A percentile compares a stretch with the other conserved stretches of the same genome.
Evolutionary conservation across 2,888 invertebrate genomes (phyloP).

Genomic region (Tachina fera): DNA sequence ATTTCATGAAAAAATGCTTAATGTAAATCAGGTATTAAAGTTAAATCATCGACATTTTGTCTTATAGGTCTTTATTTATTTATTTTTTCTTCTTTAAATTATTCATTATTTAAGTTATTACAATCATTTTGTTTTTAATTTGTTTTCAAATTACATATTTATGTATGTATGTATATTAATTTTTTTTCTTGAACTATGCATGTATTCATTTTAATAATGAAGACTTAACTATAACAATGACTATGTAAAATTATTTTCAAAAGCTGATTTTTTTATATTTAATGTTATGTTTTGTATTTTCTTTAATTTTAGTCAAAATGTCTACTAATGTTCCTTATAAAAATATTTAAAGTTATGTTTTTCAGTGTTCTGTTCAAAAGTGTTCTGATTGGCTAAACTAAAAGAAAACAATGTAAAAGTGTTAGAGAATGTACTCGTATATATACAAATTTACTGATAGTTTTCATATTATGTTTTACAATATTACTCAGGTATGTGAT

Average conservation of each 20-base stretch:
- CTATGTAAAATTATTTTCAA: slow-evolving; percentile 67
- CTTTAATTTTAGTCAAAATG: slow-evolving; percentile 35
- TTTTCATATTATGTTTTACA: neutral
- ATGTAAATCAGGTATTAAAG: too few species aligned
- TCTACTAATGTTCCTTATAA: slow-evolving; percentile 50
- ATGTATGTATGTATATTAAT: slow-evolving; percentile 28
- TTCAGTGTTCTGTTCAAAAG: slow-evolving; percentile 47
- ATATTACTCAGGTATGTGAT: too few species aligned
- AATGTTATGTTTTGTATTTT: slow-evolving; percentile 48
- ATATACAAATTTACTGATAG: neutral
- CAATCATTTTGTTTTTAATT: slow-evolving; percentile 51
- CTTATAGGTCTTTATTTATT: slow-evolving; percentile 60
- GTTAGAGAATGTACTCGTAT: neutral
- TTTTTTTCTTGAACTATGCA: slow-evolving; percentile 64
- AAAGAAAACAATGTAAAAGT: slow-evolving; percentile 24
- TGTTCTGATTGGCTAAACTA: slow-evolving; percentile 38
- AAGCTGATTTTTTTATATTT: slow-evolving; percentile 55
- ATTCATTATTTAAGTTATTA: slow-evolving; percentile 72
- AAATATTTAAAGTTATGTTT: slow-evolving; percentile 49
- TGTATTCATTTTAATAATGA: slow-evolving; percentile 55
- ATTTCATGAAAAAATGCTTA: too few species aligned
- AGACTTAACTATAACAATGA: slow-evolving; percentile 71
- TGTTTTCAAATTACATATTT: slow-evolving; percentile 57
- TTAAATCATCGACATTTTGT: slow-evolving; percentile 24
- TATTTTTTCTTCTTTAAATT: slow-evolving; percentile 55